Conservation (phyloP, 2,888 invertebrate genomes). For the Epinotia demarniana region DNA sequence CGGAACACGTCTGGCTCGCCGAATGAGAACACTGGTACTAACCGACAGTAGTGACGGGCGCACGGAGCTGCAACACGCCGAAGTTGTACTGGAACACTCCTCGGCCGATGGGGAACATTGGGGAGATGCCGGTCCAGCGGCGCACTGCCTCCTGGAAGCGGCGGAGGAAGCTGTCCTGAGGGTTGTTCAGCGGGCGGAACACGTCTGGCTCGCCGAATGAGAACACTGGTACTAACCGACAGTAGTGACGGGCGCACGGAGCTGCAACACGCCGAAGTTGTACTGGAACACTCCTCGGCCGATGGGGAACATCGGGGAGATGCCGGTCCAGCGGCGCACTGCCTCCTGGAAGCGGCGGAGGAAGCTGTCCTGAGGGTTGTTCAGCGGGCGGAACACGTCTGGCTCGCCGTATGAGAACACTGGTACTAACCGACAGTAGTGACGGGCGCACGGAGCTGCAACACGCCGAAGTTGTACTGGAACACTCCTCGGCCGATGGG, state of each 20-base stretch:
- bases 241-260: conserved; percentile 88
- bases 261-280: conserved; percentile 93
- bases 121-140: conserved; percentile 88
- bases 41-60: conserved; percentile 85
- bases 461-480: conserved; percentile 94
- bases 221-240: conserved; percentile 72
- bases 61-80: conserved; percentile 92
- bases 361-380: conserved; percentile 88
- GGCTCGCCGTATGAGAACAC: conserved; percentile 96
- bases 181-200: conserved; percentile 90
- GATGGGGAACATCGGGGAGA: conserved; percentile 90
- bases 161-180: conserved; percentile 88
- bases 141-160: conserved; percentile 89
- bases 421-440: conserved; percentile 61
- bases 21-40: conserved; percentile 89
- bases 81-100: conserved; percentile 97
- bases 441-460: conserved; percentile 92
- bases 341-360: conserved; percentile 89
- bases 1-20: conserved; percentile 95
- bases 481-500: conserved; percentile 94
- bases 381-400: conserved; percentile 91
- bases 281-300: conserved; percentile 97
- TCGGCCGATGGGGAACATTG: conserved; percentile 90
- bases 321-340: conserved; percentile 86
- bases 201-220: conserved; percentile 96